These are phyloP conservation scores for Anser cygnoides DNA, from an alignment of 2,113 vertebrate species.

Conservation along the genomic window DNA sequence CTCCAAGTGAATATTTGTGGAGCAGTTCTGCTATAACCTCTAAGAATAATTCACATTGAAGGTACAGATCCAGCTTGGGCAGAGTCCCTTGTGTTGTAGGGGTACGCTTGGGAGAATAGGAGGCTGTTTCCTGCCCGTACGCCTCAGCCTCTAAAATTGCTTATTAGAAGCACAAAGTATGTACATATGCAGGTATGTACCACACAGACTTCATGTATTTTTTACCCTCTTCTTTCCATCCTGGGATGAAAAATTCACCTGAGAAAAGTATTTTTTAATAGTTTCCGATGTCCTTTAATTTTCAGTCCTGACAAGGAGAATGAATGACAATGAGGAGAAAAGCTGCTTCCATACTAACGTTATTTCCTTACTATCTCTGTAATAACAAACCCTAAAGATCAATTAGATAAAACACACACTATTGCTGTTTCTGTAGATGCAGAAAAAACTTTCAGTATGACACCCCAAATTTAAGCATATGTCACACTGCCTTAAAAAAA, in stretches of 20 bases:
- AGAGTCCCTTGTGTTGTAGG: background rate
- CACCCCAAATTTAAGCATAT: background rate
- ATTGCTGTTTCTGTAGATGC: background rate
- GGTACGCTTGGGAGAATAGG: background rate
- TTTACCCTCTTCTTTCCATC: background rate
- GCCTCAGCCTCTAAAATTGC: background rate
- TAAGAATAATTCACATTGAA: background rate
- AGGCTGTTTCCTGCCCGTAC: background rate
- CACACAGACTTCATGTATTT: background rate
- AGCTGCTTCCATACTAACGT: background rate
- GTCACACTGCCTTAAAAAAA: background rate
- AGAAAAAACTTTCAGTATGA: background rate
- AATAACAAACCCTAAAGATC: background rate
- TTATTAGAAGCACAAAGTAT: background rate
- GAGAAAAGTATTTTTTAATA: background rate
- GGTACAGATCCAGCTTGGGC: background rate
- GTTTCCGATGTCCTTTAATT: background rate
- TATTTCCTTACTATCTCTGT: background rate
- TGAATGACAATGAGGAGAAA: background rate
- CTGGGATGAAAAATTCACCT: background rate
- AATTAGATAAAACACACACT: background rate
- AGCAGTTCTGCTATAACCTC: background rate
- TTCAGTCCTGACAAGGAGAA: background rate
- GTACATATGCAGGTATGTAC: accelerated
- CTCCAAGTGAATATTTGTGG: background rate